Percentiles rank a stretch among this genome's conserved stretches.
Conservation (phyloP, 2,113 vertebrate species). For the Rhineura floridana region DNA sequence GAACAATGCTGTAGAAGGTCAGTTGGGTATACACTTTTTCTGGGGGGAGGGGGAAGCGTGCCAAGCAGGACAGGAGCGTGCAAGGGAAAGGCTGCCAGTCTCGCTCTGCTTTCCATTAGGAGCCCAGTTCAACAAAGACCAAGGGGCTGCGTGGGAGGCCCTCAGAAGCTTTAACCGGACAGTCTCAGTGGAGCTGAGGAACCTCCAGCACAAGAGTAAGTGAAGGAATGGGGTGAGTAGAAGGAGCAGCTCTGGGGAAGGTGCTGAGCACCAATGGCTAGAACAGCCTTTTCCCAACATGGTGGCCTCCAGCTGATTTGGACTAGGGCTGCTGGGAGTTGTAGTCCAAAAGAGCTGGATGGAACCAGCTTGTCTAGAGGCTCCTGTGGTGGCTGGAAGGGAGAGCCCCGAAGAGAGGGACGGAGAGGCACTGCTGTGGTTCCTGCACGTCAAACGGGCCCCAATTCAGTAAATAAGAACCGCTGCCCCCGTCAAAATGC, state of each 20-base stretch:
- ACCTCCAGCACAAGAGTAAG: background rate
- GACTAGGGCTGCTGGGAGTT: too few species aligned
- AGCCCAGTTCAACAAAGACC: background rate
- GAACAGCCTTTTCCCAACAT: too few species aligned
- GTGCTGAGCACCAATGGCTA: too few species aligned
- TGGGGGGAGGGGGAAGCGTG: background rate
- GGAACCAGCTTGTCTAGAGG: background rate
- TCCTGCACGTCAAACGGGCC: background rate
- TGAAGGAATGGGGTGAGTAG: background rate
- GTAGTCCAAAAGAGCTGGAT: too few species aligned
- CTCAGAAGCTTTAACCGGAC: background rate
- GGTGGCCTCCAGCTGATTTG: too few species aligned
- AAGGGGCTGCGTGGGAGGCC: background rate
- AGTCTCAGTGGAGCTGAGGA: rapidly evolving
- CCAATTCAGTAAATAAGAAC: background rate
- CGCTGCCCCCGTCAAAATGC: background rate
- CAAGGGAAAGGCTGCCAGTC: background rate
- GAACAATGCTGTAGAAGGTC: too few species aligned
- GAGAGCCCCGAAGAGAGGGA: background rate
- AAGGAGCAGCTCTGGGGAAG: background rate
- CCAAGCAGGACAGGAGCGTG: background rate
- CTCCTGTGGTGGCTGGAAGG: background rate
- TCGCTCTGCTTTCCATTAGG: background rate
- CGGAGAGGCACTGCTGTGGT: background rate
- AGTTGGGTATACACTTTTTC: too few species aligned